These are phyloP conservation scores for Drosophila nikananu DNA, from an alignment of 1,140 invertebrate species.

Conservation along the genomic window DNA sequence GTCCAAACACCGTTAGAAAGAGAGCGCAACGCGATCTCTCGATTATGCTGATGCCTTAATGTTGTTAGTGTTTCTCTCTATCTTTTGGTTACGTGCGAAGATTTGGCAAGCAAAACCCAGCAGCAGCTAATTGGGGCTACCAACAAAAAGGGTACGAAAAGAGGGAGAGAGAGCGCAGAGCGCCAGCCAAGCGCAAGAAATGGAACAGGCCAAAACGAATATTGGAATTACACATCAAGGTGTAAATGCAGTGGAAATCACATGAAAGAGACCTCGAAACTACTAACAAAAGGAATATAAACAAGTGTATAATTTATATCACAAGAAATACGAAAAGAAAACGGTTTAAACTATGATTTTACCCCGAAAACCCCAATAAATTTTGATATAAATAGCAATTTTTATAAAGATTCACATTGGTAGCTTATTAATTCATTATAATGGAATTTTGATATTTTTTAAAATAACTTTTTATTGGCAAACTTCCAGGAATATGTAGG, in stretches of 20 bases:
- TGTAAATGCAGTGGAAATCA: constrained; percentile 21
- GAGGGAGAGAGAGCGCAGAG: neutral
- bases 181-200: constrained; percentile 68
- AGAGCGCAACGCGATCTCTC: constrained; percentile 39
- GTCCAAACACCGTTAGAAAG: constrained; percentile 71
- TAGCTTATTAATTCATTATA: neutral
- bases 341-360: neutral
- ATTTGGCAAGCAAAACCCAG: constrained; percentile 63
- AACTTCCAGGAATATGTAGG: neutral
- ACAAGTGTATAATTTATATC: neutral
- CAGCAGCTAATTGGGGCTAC: constrained; percentile 65
- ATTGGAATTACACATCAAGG: constrained; percentile 44
- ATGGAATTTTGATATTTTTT: neutral
- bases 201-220: constrained; percentile 41
- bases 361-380: neutral
- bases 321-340: neutral
- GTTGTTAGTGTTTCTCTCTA: constrained; percentile 26
- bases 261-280: constrained; percentile 16
- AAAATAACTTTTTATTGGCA: neutral
- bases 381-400: neutral
- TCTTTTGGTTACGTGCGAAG: constrained; percentile 72
- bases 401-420: neutral
- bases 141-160: constrained; percentile 38
- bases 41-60: constrained; percentile 67
- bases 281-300: neutral